A percentile compares a stretch with the other conserved stretches of the same genome.
These are phyloP conservation scores for Bettongia penicillata DNA, from an alignment of 2,113 vertebrate species.

Conservation along the genomic window DNA sequence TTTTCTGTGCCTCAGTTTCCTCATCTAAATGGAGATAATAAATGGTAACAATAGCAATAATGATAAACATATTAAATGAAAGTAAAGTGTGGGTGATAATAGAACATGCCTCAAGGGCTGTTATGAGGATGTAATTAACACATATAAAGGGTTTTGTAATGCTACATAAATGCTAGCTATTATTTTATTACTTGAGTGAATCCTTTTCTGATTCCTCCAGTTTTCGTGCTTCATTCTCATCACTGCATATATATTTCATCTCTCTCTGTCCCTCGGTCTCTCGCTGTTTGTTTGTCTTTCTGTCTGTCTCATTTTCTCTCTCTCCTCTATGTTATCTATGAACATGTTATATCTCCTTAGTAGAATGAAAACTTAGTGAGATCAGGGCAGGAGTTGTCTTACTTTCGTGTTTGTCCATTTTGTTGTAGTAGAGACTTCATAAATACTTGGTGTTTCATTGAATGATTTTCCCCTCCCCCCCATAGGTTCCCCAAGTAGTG, in stretches of 20 bases:
- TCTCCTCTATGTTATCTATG: neutral
- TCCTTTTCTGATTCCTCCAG: neutral
- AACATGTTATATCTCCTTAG: neutral
- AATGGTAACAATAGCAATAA: too few relatives aligned
- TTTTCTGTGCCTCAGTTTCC: too few relatives aligned
- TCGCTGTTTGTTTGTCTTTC: neutral
- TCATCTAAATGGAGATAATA: too few relatives aligned
- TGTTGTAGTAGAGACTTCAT: neutral
- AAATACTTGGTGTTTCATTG: neutral
- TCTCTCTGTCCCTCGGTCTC: neutral
- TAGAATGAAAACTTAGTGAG: neutral
- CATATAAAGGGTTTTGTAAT: too few relatives aligned
- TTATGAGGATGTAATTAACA: too few relatives aligned
- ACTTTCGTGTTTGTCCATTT: neutral
- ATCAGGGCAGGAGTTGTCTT: neutral
- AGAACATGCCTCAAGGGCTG: too few relatives aligned
- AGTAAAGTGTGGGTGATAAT: too few relatives aligned
- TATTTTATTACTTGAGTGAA: too few relatives aligned
- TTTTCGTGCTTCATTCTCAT: neutral
- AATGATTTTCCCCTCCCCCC: neutral
- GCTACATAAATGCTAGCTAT: too few relatives aligned
- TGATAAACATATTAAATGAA: too few relatives aligned
- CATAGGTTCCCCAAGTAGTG: neutral
- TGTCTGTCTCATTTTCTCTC: neutral
- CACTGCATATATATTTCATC: neutral